phyloP scores from a whole-genome alignment of 1,140 invertebrate species.

The Pseudobourletiella spinata region DNA sequence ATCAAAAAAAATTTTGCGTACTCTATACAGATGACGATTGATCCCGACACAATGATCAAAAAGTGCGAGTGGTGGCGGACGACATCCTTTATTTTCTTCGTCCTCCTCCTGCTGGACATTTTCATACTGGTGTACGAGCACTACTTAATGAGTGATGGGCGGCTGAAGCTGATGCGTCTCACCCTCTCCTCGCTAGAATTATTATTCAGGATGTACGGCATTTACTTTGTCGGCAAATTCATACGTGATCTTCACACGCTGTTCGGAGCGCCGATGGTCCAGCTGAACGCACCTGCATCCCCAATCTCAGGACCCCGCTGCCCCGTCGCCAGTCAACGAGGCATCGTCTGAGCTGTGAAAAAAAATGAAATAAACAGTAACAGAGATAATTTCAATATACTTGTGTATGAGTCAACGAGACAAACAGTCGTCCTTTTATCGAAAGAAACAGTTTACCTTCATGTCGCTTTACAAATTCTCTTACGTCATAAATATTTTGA shows the following conservation, averaged over 20 bases:
- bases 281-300: constrained; percentile 15
- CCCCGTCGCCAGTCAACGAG: constrained; percentile 5
- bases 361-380: no score
- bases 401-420: no score
- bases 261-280: constrained; percentile 26
- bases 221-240: constrained; percentile 30
- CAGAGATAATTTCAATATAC: no score
- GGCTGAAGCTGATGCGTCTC: constrained; percentile 14
- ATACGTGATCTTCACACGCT: constrained; percentile 23
- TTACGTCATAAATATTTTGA: no score
- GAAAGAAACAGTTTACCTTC: no score
- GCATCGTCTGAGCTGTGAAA: constrained; percentile 6
- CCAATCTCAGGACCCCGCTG: neutral
- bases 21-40: constrained; percentile 33
- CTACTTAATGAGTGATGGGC: neutral
- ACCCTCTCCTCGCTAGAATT: constrained; percentile 18
- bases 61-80: constrained; percentile 28
- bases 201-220: constrained; percentile 24
- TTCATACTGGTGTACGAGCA: constrained; percentile 19
- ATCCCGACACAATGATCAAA: constrained; percentile 27
- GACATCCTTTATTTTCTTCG: constrained; percentile 18
- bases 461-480: no score
- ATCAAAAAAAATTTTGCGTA: no score
- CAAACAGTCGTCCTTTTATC: no score
- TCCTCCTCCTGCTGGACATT: constrained; percentile 19